These are phyloP conservation scores for Dolichotis patagonum DNA, from an alignment of 2,113 vertebrate genomes.

Conservation along the genomic window DNA sequence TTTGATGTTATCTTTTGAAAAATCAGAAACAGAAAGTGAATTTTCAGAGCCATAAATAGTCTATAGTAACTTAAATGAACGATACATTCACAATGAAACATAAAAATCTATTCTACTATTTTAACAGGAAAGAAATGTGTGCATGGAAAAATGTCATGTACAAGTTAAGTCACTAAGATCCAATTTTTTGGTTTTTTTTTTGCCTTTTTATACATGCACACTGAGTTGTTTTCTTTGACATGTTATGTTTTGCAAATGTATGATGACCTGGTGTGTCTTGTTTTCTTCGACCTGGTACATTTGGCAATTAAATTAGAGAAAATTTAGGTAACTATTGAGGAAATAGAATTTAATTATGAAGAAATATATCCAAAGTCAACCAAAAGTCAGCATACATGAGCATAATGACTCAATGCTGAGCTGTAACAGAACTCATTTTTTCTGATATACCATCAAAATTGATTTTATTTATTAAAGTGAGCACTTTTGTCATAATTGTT, in stretches of 20 bases:
- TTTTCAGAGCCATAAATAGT: background rate
- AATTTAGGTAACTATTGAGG: background rate
- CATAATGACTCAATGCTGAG: background rate
- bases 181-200: background rate
- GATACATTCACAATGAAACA: background rate
- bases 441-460: background rate
- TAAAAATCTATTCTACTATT: background rate
- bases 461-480: background rate
- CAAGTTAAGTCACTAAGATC: background rate
- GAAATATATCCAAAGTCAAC: background rate
- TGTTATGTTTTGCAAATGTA: background rate
- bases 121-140: background rate
- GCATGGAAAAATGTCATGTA: background rate
- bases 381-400: background rate
- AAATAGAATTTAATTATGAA: background rate
- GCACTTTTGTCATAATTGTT: background rate
- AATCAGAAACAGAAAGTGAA: background rate
- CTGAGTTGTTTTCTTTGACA: background rate
- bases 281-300: background rate
- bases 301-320: background rate
- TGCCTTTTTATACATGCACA: background rate
- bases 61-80: background rate
- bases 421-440: constrained; percentile 21
- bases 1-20: background rate
- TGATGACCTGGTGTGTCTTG: background rate